Evolutionary conservation across 2,113 vertebrate species (phyloP), one percentile per base, ranked within the genome.

Genomic region (Saguinus imperator): DNA sequence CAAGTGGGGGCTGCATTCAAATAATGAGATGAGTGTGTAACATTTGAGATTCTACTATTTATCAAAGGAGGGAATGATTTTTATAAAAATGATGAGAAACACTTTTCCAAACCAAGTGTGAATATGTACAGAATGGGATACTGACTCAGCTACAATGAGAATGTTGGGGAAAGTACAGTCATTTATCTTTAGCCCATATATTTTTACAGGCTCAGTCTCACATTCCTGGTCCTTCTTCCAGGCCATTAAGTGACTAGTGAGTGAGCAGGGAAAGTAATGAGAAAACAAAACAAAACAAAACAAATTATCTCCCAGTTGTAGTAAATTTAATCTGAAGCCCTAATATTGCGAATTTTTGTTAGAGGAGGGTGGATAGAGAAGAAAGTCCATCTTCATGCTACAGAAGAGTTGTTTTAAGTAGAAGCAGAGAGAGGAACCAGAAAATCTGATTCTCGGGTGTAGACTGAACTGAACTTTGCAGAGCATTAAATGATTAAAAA

Each of bases 261-360:
- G 9, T 64, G 50, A 90, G 37, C 23, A 93, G 40, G 32, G 48
- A 75, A 55, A 25, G 37, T 66, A 81, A 94, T 79, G 37, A 6
- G 94, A 85, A 55, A 57, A 66, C n/a, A 70, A 7, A 43, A 68
- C 17, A 58, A 52, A 32, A 73, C 25, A 72, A 84, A 87, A n/a
- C 4, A 45, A 70, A 13, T 89, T 55, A 79, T 84, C 37, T 95
- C 32, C 52, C 35, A 81, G 48, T 76, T 89, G 32, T 75, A 87
- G n/a, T 86, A 89, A 82, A 89, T 94, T 91, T 94, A 92, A 92
- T 37, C 32, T 86, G 77, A 95, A 95, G 50, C 16, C 29, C 27
- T 50, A 77, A 35, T 43, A 66, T 6, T 96, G 48, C 10, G 35
- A 73, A 21, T 85, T 83, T 75, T 83, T 94, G 13, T 70, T 72